Evolutionary conservation across 1,140 invertebrate species (phyloP).

Genomic region (Drosophila malerkotliana): DNA sequence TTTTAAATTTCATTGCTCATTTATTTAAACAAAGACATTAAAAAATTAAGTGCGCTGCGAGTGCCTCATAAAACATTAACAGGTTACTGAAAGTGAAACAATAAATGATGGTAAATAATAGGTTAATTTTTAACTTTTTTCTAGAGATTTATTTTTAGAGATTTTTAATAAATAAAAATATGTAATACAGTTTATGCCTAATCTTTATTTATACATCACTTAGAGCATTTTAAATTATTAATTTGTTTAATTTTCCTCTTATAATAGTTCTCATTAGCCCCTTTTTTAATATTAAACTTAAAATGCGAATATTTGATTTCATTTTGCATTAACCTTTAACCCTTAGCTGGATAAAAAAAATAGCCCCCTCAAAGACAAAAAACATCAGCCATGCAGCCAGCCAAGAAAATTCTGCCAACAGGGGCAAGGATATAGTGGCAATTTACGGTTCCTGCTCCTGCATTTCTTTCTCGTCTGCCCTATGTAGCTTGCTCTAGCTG

Average conservation of each 20-base stretch:
- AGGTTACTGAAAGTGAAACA: background rate
- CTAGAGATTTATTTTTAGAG: background rate
- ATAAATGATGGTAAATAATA: too few relatives aligned
- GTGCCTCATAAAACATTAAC: background rate
- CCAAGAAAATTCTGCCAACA: slow-evolving; percentile 50
- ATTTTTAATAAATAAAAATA: background rate
- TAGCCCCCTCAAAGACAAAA: background rate
- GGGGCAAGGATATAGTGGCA: slow-evolving; percentile 32
- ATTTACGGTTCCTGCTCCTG: slow-evolving; percentile 22
- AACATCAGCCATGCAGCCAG: slow-evolving; percentile 33
- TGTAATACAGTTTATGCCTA: too few relatives aligned
- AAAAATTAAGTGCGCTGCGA: slow-evolving; percentile 6
- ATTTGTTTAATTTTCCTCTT: too few relatives aligned
- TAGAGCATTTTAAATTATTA: too few relatives aligned
- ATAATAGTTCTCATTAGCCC: background rate
- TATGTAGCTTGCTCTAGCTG: background rate
- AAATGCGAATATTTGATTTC: background rate
- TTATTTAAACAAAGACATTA: slow-evolving; percentile 12
- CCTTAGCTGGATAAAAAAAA: background rate
- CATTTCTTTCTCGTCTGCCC: background rate
- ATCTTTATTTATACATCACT: too few relatives aligned
- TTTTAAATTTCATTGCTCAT: slow-evolving; percentile 28
- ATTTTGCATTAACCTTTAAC: slow-evolving; percentile 1
- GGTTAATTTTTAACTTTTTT: too few relatives aligned
- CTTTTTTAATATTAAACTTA: background rate